These are phyloP conservation scores for Pungitius pungitius DNA, from an alignment of 2,113 vertebrate species.

Conservation along the genomic window DNA sequence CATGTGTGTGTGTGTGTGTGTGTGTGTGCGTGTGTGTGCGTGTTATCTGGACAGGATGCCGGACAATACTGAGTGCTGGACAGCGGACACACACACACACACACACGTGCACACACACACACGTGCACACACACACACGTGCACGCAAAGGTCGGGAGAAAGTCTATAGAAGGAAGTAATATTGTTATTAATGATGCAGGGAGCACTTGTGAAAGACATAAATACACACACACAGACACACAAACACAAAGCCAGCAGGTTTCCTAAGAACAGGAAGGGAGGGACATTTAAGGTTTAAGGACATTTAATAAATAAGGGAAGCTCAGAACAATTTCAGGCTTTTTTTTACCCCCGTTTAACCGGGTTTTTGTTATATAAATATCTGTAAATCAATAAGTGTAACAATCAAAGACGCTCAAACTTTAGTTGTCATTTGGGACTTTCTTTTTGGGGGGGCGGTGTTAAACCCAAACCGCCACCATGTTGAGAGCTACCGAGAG, in stretches of 20 bases:
- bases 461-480: too few relatives aligned
- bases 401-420: too few relatives aligned
- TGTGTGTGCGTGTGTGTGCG: slow-evolving; percentile 35
- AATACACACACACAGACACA: slow-evolving; percentile 26
- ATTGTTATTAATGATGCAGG: slow-evolving; percentile 72
- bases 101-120: slow-evolving; percentile 15
- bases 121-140: not conserved
- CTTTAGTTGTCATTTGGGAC: too few relatives aligned
- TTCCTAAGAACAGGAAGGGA: slow-evolving; percentile 66
- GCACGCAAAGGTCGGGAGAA: slow-evolving; percentile 54
- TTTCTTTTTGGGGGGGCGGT: too few relatives aligned
- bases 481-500: too few relatives aligned
- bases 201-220: slow-evolving; percentile 57
- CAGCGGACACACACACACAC: slow-evolving; percentile 16
- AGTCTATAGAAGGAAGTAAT: slow-evolving; percentile 75
- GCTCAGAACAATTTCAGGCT: not conserved
- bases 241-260: slow-evolving; percentile 10
- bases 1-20: slow-evolving; percentile 35
- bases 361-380: too few relatives aligned
- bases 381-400: too few relatives aligned
- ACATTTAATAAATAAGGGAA: not conserved
- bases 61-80: slow-evolving; percentile 53
- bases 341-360: too few relatives aligned
- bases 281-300: slow-evolving; percentile 2
- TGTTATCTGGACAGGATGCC: slow-evolving; percentile 52